These are phyloP conservation scores for Belonocnema kinseyi DNA, from an alignment of 1,140 invertebrate species.

Conservation along the genomic window DNA sequence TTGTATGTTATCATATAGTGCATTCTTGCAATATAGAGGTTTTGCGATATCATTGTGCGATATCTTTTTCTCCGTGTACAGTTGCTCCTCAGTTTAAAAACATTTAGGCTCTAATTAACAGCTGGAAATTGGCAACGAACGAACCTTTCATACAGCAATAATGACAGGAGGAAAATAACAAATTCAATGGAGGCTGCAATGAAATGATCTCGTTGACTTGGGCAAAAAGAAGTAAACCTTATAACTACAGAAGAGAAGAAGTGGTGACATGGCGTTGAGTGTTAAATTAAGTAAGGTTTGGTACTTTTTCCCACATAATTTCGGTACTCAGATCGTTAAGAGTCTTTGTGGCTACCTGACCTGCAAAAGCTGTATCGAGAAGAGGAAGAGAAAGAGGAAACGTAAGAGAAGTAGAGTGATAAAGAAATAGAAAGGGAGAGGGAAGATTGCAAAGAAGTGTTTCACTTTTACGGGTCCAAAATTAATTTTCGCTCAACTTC, in stretches of 20 bases:
- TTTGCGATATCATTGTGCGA: no score
- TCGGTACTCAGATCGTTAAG: background rate
- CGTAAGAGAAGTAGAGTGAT: conserved; percentile 32
- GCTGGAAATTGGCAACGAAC: no score
- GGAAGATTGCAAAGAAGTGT: background rate
- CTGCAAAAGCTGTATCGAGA: background rate
- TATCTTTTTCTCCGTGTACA: no score
- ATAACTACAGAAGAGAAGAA: conserved; percentile 16
- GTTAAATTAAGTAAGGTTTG: conserved; percentile 28
- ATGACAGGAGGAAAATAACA: background rate
- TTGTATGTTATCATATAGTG: no score
- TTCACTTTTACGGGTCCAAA: no score
- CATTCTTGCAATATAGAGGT: no score
- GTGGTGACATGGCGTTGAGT: conserved; percentile 10
- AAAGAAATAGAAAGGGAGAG: conserved; percentile 44
- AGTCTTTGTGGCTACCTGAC: background rate
- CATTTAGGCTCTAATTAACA: no score
- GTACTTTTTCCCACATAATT: conserved; percentile 13
- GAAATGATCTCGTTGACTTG: background rate
- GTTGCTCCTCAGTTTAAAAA: no score
- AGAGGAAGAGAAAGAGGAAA: background rate
- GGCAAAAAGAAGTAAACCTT: conserved; percentile 18
- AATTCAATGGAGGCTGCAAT: background rate
- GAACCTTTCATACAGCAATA: background rate
- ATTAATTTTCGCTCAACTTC: no score